Conservation (phyloP, 35 echinoderm and acorn worm genomes). For the Acanthaster planci region DNA sequence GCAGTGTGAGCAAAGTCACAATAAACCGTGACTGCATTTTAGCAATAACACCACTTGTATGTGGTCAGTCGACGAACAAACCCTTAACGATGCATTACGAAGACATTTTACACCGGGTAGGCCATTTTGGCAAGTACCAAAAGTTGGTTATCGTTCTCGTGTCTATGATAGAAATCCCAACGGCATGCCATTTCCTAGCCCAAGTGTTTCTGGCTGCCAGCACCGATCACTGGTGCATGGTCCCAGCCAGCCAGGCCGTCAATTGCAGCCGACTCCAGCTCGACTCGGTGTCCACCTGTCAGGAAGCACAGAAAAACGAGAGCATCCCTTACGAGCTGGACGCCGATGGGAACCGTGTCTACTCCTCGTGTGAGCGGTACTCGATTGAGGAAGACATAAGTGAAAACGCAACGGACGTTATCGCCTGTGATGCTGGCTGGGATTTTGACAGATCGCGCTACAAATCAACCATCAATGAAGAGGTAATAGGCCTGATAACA, state of each 20-base stretch:
- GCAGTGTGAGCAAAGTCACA: too few relatives aligned
- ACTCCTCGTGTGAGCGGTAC: constrained; percentile 17
- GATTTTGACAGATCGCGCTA: constrained; percentile 2
- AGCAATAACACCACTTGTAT: too few relatives aligned
- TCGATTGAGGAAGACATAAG: background rate
- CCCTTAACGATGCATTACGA: background rate
- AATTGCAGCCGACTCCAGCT: background rate
- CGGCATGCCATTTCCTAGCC: background rate
- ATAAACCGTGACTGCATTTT: too few relatives aligned
- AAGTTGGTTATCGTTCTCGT: background rate
- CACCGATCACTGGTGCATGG: background rate
- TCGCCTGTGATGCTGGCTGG: constrained; percentile 13
- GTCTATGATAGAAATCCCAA: background rate
- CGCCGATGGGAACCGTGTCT: background rate
- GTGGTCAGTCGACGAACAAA: too few relatives aligned
- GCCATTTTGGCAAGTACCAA: background rate
- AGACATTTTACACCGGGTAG: constrained; percentile 1
- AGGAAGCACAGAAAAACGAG: constrained; percentile 1
- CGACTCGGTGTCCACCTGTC: background rate
- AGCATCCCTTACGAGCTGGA: constrained; percentile 16
- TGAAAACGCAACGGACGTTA: background rate
- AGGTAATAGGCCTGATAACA: background rate
- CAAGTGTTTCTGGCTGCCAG: background rate
- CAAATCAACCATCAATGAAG: constrained; percentile 19
- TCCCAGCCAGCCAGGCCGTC: background rate